Evolutionary conservation across 2,113 vertebrate genomes (phyloP), one percentile per base, ranked within the genome.

Genomic region (Phasianus colchicus): DNA sequence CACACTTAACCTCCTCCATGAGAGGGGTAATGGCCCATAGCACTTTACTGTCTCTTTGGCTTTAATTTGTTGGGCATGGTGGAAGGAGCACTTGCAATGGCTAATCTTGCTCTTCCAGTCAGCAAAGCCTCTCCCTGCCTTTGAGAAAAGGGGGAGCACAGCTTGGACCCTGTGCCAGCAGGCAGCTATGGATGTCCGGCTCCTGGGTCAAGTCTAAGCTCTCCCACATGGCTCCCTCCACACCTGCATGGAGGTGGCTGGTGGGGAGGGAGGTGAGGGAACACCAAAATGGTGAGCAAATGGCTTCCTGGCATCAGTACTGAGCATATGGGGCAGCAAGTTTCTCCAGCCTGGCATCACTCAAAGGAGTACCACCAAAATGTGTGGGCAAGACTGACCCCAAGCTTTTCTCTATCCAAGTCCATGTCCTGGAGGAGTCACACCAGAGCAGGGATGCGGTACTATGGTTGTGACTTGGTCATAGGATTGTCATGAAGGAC

Each of bases 401-500:
- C 19, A 29, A 3, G 36, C 6, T 58, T 38, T 74, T 25, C 36
- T 42, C 11, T 20, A 5, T 6, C 38, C 8, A 29, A 74, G 55
- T 15, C 54, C 54, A 10, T 55, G 16, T 32, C 27, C 65, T 22
- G 80, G 55, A 65, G 38, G 27, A 72, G 47, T 40, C 54, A 24
- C 19, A 34, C 4, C 36, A 32, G 55, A 50, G 72, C 75, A 83
- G 64, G 36, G 45, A 63, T 0, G 6, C 1, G 4, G 27, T 48
- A 19, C n/a, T 25, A n/a, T 32, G 10, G n/a, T 1, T 0, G 2
- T 34, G 34, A 69, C 32, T 14, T 32, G 3, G 21, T 15, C 0
- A 1, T 22, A 67, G 52, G 52, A 50, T 45, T 74, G 58, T 34
- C 57, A 24, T 0, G 0, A 54, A 0, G 1, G 73, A 38, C 5